A percentile compares a stretch with the other conserved stretches of the same genome.
Conservation (phyloP, 1,140 invertebrate species). For the Drosophila bipectinata region DNA sequence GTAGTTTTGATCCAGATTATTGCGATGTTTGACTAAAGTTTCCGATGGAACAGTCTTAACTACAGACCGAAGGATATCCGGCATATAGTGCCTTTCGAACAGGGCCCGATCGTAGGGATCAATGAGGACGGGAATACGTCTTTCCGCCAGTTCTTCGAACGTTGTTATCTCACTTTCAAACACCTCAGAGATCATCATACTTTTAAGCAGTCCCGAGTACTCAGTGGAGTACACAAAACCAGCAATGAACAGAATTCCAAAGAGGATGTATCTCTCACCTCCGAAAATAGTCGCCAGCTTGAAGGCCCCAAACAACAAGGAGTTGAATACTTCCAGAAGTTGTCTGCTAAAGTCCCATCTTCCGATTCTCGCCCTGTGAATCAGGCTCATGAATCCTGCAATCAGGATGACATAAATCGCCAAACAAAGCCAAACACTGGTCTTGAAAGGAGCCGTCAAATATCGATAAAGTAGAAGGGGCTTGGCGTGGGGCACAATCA, state of each 20-base stretch:
- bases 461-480: slow-evolving; percentile 41
- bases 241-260: slow-evolving; percentile 27
- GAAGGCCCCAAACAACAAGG: slow-evolving; percentile 37
- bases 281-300: slow-evolving; percentile 25
- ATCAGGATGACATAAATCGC: slow-evolving; percentile 34
- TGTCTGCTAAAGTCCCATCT: slow-evolving; percentile 54
- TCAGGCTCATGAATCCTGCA: slow-evolving; percentile 31
- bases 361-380: slow-evolving; percentile 42
- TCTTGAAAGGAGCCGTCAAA: slow-evolving; percentile 42
- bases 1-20: slow-evolving; percentile 40
- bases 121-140: slow-evolving; percentile 42
- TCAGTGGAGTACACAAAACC: slow-evolving; percentile 51
- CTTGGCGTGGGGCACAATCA: slow-evolving; percentile 49
- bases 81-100: slow-evolving; percentile 28
- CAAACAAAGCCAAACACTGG: slow-evolving; percentile 47
- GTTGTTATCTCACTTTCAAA: slow-evolving; percentile 47
- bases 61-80: slow-evolving; percentile 36
- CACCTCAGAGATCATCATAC: slow-evolving; percentile 45
- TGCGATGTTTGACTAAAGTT: slow-evolving; percentile 33
- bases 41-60: slow-evolving; percentile 34
- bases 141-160: slow-evolving; percentile 41
- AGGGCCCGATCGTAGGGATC: slow-evolving; percentile 43
- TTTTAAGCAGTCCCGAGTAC: slow-evolving; percentile 47
- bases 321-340: slow-evolving; percentile 55
- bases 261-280: slow-evolving; percentile 44